Evolutionary conservation across 2,113 vertebrate species (phyloP).

Genomic region (Anser brachyrhynchus): DNA sequence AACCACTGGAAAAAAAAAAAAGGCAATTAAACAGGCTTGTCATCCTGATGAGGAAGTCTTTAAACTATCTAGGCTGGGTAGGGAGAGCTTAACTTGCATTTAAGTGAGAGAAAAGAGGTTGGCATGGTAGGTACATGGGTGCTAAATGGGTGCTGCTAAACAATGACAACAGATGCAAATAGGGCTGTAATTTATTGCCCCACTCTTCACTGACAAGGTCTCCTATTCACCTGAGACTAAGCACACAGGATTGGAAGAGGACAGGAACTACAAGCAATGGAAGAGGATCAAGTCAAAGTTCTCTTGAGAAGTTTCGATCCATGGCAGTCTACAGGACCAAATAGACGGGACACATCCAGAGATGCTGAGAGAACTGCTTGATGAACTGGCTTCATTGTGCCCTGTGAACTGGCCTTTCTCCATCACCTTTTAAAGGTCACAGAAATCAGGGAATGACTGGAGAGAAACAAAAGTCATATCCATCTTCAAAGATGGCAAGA

Average conservation of each 20-base stretch:
- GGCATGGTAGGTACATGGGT: neutral
- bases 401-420: neutral
- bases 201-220: neutral
- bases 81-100: neutral
- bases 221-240: neutral
- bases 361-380: neutral
- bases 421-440: neutral
- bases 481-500: neutral
- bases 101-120: neutral
- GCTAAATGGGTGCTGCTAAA: neutral
- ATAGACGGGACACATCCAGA: neutral
- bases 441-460: neutral
- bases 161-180: neutral
- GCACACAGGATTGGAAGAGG: neutral
- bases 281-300: neutral
- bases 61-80: neutral
- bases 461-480: neutral
- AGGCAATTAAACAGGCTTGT: neutral
- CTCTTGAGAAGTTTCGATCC: neutral
- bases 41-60: neutral
- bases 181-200: neutral
- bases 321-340: neutral
- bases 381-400: neutral
- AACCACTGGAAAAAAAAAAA: neutral
- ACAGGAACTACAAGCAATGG: neutral